Conservation (phyloP, 2,113 vertebrate genomes). For the Pavo muticus region DNA sequence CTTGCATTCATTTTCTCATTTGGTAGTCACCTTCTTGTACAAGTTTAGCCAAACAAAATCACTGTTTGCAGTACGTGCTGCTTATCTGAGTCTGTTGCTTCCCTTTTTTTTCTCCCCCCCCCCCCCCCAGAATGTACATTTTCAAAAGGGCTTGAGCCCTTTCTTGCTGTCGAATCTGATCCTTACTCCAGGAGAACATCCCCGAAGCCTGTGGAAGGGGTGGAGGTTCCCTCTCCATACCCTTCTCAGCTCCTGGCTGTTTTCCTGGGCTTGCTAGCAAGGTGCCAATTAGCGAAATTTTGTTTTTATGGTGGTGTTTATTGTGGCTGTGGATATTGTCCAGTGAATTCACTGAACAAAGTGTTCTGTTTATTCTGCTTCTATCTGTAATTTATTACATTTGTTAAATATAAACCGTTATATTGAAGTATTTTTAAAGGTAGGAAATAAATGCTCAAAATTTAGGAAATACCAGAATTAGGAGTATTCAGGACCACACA, state of each 20-base stretch:
- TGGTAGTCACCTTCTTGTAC: background rate
- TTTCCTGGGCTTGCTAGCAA: background rate
- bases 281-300: slow-evolving; percentile 2
- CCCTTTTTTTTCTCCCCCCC: background rate
- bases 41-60: background rate
- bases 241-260: background rate
- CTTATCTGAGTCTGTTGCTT: background rate
- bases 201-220: background rate
- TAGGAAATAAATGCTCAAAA: slow-evolving; percentile 3
- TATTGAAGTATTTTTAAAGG: slow-evolving; percentile 14
- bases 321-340: slow-evolving; percentile 19
- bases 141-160: background rate
- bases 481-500: slow-evolving; percentile 10
- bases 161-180: background rate
- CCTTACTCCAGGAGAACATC: background rate
- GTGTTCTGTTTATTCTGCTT: background rate
- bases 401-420: background rate
- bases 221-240: background rate
- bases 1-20: background rate
- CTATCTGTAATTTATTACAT: background rate
- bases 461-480: slow-evolving; percentile 20
- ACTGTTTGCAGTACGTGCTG: background rate
- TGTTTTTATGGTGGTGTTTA: slow-evolving; percentile 10
- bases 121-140: accelerated
- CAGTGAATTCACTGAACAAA: background rate